Conservation (phyloP, 2,797 vertebrate genomes). For the Synaphobranchus kaupii region DNA sequence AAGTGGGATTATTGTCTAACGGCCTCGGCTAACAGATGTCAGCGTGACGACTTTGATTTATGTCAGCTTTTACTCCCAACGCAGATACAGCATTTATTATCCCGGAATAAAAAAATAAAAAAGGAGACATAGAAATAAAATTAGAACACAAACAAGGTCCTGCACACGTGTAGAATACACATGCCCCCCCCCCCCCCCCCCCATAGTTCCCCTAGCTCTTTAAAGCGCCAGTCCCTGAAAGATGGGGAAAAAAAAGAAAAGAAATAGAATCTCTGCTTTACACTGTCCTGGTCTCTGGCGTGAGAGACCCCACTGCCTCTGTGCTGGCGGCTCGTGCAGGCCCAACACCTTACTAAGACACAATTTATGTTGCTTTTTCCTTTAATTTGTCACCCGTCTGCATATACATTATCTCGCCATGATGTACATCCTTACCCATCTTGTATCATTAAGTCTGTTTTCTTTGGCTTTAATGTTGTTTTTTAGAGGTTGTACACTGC, state of each 20-base stretch:
- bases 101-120: slow-evolving; percentile 55
- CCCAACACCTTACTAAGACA: no score
- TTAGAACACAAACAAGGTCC: background rate
- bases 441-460: background rate
- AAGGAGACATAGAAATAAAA: background rate
- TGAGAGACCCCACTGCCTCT: background rate
- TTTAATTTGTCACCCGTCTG: no score
- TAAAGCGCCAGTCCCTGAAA: slow-evolving; percentile 60
- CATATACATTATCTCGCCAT: background rate
- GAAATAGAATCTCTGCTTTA: background rate
- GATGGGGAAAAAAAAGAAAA: background rate
- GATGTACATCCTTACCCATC: background rate
- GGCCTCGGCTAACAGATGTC: slow-evolving; percentile 51
- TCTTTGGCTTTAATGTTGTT: background rate
- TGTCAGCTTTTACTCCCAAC: background rate
- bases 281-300: background rate
- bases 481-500: background rate
- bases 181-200: slow-evolving; percentile 55
- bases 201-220: no score
- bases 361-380: no score
- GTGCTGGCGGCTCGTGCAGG: no score
- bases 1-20: slow-evolving; percentile 57
- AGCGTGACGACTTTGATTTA: slow-evolving; percentile 53
- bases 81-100: background rate
- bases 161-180: slow-evolving; percentile 73